Evolutionary conservation across 1,140 invertebrate species (phyloP), one percentile per base, ranked within the genome.

Genomic region (Arion vulgaris): DNA sequence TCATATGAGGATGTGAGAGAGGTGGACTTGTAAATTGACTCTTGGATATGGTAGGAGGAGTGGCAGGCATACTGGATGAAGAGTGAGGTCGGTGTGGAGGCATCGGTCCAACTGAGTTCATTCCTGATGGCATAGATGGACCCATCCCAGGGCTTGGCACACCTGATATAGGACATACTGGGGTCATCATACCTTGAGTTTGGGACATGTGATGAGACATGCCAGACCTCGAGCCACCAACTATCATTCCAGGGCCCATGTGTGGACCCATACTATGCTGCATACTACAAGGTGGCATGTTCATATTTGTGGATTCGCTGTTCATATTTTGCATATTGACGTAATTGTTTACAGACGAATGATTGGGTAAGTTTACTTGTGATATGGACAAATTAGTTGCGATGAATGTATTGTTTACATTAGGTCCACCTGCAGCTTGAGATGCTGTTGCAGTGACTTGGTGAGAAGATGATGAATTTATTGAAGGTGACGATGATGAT

Each of bases 351-450:
- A 74, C 77, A 23, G 72, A 78, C 87, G 38, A 76, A 81, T 84
- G 82, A 79, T 88, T 76, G 73, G 84, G 86, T 17, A 84, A 81
- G 72, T 90, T 88, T 80, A 92, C 91, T 84, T 94, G 93, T 28
- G 93, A 92, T 68, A 94, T 94, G 62, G 93, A 93, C 92, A 94
- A 93, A 51, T 92, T 93, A 34, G 92, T 91, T 90, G 93, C 93
- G 19, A 93, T 93, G 88, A 91, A 94, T 13, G 93, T 93, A 86
- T 94, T 94, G 87, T 94, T 94, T 34, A 93, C 92, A 86, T 90
- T 93, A 76, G 93, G 93, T 71, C 83, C 17, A 45, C 71, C 85
- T 84, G 85, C 36, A 34, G 80, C 77, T 23, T 81, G 68, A 45
- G 80, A 68, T 34, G 57, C 38, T 38, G 36, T 36, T 19, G 34